A percentile compares a stretch with the other conserved stretches of the same genome.
Conservation (phyloP, 2,797 vertebrate species). For the Chelon labrosus region DNA sequence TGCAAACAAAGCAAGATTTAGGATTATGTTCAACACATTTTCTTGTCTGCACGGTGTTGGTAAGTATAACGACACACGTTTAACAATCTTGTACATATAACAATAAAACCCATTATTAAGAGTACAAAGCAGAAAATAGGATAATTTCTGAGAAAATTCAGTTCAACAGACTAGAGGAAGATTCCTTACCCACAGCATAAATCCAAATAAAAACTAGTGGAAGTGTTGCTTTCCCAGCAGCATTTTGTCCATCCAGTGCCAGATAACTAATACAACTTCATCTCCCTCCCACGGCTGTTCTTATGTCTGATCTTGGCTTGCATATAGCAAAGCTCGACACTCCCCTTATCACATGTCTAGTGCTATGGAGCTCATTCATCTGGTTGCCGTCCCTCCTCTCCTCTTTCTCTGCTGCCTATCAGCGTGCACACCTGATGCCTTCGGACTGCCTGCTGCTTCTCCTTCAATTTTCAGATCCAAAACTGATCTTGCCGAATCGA, state of each 20-base stretch:
- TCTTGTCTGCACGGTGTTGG: background rate
- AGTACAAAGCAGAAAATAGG: background rate
- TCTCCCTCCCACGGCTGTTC: conserved; percentile 17
- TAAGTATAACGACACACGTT: background rate
- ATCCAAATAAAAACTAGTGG: conserved; percentile 52
- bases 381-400: conserved; percentile 45
- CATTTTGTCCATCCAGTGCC: conserved; percentile 36
- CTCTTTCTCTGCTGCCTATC: conserved; percentile 43
- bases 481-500: conserved; percentile 65
- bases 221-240: conserved; percentile 24
- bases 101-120: background rate
- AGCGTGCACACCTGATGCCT: conserved; percentile 71
- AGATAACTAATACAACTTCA: conserved; percentile 15
- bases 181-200: conserved; percentile 72
- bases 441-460: conserved; percentile 36
- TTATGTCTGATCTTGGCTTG: conserved; percentile 39
- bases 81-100: background rate
- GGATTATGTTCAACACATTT: background rate
- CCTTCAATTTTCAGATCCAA: conserved; percentile 54
- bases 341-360: conserved; percentile 53
- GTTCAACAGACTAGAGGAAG: background rate
- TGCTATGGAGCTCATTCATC: conserved; percentile 44
- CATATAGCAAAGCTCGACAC: conserved; percentile 43
- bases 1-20: background rate
- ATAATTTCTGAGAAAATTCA: background rate